Evolutionary conservation across 2,888 invertebrate genomes (phyloP).

Genomic region (Drosophila anomalata): DNA sequence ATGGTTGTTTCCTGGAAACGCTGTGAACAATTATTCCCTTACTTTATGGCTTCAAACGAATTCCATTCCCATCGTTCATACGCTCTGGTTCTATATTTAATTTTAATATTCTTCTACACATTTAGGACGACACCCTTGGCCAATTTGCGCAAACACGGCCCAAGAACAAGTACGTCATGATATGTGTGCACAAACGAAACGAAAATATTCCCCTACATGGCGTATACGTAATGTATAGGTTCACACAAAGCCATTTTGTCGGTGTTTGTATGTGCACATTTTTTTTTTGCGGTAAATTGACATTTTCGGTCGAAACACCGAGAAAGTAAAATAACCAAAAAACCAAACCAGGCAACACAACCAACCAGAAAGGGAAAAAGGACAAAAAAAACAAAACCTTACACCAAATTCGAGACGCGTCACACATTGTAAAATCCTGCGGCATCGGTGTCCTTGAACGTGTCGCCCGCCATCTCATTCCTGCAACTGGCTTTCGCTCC

Average conservation of each 20-base stretch:
- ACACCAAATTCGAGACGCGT: slow-evolving; percentile 58
- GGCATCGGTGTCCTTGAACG: slow-evolving; percentile 67
- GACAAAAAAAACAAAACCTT: background rate
- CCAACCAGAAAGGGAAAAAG: background rate
- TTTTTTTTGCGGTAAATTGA: slow-evolving; percentile 61
- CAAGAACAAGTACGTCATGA: slow-evolving; percentile 37
- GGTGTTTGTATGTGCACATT: slow-evolving; percentile 22
- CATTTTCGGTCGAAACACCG: slow-evolving; percentile 46
- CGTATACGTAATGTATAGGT: slow-evolving; percentile 19
- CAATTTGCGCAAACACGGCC: slow-evolving; percentile 62
- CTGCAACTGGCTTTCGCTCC: slow-evolving; percentile 33
- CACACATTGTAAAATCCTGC: slow-evolving; percentile 59
- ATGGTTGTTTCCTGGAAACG: slow-evolving; percentile 14
- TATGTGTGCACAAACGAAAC: slow-evolving; percentile 30
- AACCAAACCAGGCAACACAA: slow-evolving; percentile 21
- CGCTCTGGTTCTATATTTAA: slow-evolving; percentile 34
- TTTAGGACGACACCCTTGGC: slow-evolving; percentile 53
- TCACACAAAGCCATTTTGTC: slow-evolving; percentile 15
- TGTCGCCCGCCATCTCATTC: slow-evolving; percentile 40
- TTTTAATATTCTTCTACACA: slow-evolving; percentile 49
- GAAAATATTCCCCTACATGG: slow-evolving; percentile 34
- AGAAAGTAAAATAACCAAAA: slow-evolving; percentile 35
- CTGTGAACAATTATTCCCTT: slow-evolving; percentile 3
- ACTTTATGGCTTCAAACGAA: slow-evolving; percentile 32
- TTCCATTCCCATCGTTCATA: slow-evolving; percentile 48